Conservation (phyloP, 2,888 invertebrate species). For the Eristalis intricaria region DNA sequence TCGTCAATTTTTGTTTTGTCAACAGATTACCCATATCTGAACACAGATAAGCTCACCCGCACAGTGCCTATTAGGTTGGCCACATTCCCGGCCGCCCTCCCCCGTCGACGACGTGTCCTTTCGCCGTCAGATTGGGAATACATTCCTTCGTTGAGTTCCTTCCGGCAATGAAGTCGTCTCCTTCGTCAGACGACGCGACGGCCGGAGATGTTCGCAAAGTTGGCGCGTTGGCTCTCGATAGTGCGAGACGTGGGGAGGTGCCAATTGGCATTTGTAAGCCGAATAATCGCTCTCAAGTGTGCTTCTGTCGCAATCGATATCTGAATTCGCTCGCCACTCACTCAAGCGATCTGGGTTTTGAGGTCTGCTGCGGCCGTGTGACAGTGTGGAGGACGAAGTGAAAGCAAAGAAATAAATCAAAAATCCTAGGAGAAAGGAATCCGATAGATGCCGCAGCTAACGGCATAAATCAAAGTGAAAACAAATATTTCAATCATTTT, state of each 20-base stretch:
- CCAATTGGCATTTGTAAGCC: conserved; percentile 24
- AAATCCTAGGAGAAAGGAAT: conserved; percentile 10
- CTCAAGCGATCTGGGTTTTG: conserved; percentile 18
- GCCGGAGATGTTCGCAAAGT: neutral
- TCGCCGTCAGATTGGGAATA: neutral
- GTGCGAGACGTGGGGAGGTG: neutral
- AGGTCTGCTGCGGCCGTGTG: neutral
- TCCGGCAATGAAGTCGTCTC: conserved; percentile 9
- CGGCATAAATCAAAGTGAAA: conserved; percentile 44
- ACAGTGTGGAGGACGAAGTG: neutral
- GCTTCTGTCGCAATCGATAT: conserved; percentile 18
- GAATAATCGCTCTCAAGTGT: conserved; percentile 26
- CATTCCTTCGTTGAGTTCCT: neutral
- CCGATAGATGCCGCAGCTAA: conserved; percentile 38
- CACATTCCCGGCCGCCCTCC: neutral
- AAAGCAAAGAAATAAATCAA: conserved; percentile 49
- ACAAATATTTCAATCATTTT: conserved; percentile 53
- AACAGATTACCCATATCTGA: conserved; percentile 30
- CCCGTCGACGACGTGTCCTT: neutral
- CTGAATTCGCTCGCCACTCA: conserved; percentile 10
- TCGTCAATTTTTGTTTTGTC: conserved; percentile 26
- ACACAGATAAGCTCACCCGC: conserved; percentile 6
- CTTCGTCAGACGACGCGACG: neutral
- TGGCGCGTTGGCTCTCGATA: neutral
- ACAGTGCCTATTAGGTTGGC: conserved; percentile 22